Evolutionary conservation across 2,888 invertebrate genomes (phyloP), one percentile per base, ranked within the genome.

Genomic region (Trichogramma dendrolimi): DNA sequence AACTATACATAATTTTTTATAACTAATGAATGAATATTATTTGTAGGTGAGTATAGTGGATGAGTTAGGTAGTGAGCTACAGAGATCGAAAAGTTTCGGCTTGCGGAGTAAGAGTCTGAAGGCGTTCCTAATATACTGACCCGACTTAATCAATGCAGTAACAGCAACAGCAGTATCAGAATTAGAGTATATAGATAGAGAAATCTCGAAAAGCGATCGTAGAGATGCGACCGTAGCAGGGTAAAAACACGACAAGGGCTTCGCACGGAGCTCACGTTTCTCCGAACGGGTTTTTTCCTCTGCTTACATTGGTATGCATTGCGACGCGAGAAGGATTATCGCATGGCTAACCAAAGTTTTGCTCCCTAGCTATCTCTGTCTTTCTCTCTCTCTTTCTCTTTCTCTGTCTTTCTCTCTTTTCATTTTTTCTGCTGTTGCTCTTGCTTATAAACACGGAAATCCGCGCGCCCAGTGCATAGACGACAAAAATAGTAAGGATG

Each of bases 291-390:
- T 70, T 70, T 71, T 67, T 46, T 62, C 58, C 27, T 49, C 61
- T 41, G 43, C 52, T 54, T 27, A 46, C 66, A 71, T 71, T 70
- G 69, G 71, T 71, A 73, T 73, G 71, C 71, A 72, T 73, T 73
- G 71, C 69, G 60, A 64, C 51, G 63, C 59, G 52, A 63, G 56
- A 61, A 65, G 70, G 70, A 70, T 70, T 71, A 71, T 69, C 68
- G 66, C 67, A 54, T 27, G 27, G 27, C 27, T 27, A 27, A 27
- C 27, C 27, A 27, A 27, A 27, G 27, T 27, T 27, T 27, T 27
- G 27, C 27, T 27, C 27, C 27, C 27, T 2, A 27, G 27, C 27
- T 27, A 27, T 27, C 27, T 27, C 27, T 27, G 2, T 27, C 27
- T 2, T 27, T 27, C 27, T 14, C 14, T 14, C 14, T 14, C 14